These are phyloP conservation scores for Ochlodes sylvanus DNA, from an alignment of 2,888 invertebrate genomes.

Conservation along the genomic window DNA sequence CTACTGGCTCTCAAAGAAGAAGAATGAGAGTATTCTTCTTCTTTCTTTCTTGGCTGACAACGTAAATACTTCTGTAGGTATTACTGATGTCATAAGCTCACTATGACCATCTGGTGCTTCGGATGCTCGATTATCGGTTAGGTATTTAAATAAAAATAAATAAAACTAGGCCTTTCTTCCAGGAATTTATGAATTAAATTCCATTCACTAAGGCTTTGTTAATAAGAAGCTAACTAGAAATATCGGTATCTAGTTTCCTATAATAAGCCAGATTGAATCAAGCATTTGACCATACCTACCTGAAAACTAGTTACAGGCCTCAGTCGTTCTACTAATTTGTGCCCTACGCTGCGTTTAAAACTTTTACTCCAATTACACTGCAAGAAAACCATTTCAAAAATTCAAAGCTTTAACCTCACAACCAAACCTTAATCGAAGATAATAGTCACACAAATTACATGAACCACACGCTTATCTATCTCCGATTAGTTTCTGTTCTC, in stretches of 20 bases:
- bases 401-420: not conserved
- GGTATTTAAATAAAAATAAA: too few species aligned
- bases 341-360: not conserved
- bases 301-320: not conserved
- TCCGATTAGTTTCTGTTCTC: not conserved
- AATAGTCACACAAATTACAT: not conserved
- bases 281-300: not conserved
- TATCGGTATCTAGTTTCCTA: not conserved
- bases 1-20: too few species aligned
- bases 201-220: too few species aligned
- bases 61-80: too few species aligned
- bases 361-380: not conserved
- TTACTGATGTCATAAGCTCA: too few species aligned
- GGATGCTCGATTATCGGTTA: too few species aligned
- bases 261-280: not conserved
- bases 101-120: too few species aligned
- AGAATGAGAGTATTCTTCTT: too few species aligned
- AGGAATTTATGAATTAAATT: too few species aligned
- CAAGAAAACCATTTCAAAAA: not conserved
- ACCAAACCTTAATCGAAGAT: not conserved
- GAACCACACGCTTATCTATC: constrained; percentile 1
- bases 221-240: not conserved
- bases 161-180: too few species aligned
- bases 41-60: too few species aligned
- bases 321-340: not conserved